Evolutionary conservation across 2,888 invertebrate genomes (phyloP).

Genomic region (Drosophila robusta): DNA sequence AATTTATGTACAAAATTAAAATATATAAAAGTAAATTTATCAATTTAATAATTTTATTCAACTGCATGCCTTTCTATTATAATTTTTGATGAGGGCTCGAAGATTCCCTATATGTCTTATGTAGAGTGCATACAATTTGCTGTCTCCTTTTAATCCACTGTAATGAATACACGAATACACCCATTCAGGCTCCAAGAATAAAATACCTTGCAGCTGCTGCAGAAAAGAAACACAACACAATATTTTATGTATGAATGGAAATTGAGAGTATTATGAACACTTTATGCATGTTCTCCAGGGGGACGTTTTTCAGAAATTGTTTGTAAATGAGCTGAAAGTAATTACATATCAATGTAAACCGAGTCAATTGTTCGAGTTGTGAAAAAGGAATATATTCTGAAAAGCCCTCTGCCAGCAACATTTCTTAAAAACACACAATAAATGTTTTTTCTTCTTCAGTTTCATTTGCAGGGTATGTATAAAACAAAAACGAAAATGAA

Average conservation of each 20-base stretch:
- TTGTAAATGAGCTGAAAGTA: not conserved
- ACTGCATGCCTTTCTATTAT: too few relatives aligned
- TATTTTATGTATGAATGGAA: not conserved
- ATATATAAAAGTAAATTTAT: too few relatives aligned
- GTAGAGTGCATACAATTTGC: not conserved
- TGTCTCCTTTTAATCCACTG: not conserved
- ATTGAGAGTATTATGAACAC: not conserved
- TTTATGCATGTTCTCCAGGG: not conserved
- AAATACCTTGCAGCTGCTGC: slow-evolving; percentile 1
- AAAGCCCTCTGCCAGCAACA: not conserved
- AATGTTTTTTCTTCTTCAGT: too few relatives aligned
- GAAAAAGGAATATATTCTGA: not conserved
- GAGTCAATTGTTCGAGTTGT: not conserved
- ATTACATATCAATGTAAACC: not conserved
- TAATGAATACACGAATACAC: not conserved
- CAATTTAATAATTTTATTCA: too few relatives aligned
- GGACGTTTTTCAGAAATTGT: not conserved
- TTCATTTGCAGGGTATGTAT: not conserved
- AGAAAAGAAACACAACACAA: not conserved
- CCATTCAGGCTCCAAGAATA: not conserved
- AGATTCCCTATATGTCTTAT: not conserved
- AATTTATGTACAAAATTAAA: too few relatives aligned
- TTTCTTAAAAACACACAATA: not conserved
- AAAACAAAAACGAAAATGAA: not conserved
- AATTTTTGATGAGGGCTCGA: too few relatives aligned